Percentiles rank a stretch among this genome's conserved stretches.
Evolutionary conservation across 2,888 invertebrate genomes (phyloP).

Genomic region (Apantesis nais): DNA sequence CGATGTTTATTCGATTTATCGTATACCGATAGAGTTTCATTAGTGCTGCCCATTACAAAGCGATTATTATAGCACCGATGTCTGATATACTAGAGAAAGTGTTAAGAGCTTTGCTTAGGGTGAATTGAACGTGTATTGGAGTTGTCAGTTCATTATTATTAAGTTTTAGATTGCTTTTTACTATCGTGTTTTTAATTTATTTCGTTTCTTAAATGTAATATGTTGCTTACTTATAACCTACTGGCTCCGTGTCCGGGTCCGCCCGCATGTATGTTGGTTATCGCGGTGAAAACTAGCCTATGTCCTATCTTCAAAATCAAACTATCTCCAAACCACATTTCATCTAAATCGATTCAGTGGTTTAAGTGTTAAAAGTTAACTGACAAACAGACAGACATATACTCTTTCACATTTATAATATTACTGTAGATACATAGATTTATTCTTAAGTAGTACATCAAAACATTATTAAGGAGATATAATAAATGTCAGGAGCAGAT

Average conservation of each 20-base stretch:
- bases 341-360: too few species aligned
- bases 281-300: too few species aligned
- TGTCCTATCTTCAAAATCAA: too few species aligned
- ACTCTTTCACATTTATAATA: too few species aligned
- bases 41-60: conserved; percentile 17
- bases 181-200: background rate
- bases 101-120: conserved; percentile 21
- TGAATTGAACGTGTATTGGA: conserved; percentile 27
- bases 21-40: conserved; percentile 37
- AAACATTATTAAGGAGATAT: too few species aligned
- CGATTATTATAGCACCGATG: conserved; percentile 23
- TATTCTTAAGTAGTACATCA: too few species aligned
- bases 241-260: too few species aligned
- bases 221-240: background rate
- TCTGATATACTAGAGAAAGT: conserved; percentile 22
- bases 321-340: too few species aligned
- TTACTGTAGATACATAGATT: too few species aligned
- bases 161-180: conserved; percentile 15
- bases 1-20: conserved; percentile 39
- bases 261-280: too few species aligned
- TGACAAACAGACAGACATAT: too few species aligned
- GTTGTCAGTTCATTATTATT: conserved; percentile 26
- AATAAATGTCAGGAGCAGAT: background rate
- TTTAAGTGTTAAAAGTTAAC: too few species aligned
- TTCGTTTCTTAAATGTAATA: background rate